Conservation (phyloP, 2,888 invertebrate species). For the Tinea semifulvella region DNA sequence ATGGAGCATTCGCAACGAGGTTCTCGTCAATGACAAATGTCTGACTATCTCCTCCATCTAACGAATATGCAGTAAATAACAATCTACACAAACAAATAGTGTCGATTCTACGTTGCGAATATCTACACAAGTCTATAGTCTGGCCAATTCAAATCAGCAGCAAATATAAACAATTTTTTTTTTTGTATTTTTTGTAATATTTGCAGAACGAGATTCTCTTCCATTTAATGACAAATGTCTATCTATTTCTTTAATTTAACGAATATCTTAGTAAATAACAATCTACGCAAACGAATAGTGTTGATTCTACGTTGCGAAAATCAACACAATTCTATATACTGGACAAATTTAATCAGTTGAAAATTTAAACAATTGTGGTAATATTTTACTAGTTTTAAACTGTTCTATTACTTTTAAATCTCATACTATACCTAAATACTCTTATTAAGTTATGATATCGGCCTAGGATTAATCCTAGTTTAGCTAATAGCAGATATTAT, state of each 20-base stretch:
- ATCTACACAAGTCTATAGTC: too few relatives aligned
- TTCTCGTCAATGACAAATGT: slow-evolving; percentile 8
- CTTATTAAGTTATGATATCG: too few relatives aligned
- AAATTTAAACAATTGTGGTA: background rate
- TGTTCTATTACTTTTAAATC: too few relatives aligned
- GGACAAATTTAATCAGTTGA: too few relatives aligned
- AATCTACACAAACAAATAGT: slow-evolving; percentile 41
- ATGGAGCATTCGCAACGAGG: background rate
- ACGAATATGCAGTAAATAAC: slow-evolving; percentile 32
- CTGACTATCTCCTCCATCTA: slow-evolving; percentile 4
- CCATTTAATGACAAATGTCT: slow-evolving; percentile 9
- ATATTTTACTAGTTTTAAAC: too few relatives aligned
- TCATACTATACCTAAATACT: too few relatives aligned
- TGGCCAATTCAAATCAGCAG: too few relatives aligned
- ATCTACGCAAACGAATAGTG: slow-evolving; percentile 40
- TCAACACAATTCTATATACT: too few relatives aligned
- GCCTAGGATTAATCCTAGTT: too few relatives aligned
- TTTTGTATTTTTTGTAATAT: too few relatives aligned
- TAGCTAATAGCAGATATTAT: too few relatives aligned
- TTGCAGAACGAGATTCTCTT: background rate
- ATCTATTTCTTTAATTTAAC: slow-evolving; percentile 3
- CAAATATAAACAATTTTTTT: background rate
- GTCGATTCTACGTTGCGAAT: slow-evolving; percentile 23
- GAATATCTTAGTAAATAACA: slow-evolving; percentile 34
- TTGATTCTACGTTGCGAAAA: slow-evolving; percentile 22